Evolutionary conservation across 2,797 vertebrate genomes (phyloP).

Genomic region (Sarcoramphus papa): DNA sequence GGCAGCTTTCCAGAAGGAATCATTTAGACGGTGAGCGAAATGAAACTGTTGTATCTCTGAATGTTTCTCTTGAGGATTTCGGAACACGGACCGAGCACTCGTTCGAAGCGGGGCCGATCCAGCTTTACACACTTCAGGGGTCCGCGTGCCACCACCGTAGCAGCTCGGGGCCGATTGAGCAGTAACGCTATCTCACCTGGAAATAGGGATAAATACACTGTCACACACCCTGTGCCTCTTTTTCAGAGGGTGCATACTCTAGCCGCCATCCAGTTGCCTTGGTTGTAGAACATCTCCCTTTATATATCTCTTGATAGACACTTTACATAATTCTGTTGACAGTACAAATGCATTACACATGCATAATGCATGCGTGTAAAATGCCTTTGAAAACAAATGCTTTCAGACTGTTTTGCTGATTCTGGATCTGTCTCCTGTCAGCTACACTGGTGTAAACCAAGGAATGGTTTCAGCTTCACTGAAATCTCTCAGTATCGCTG

Average conservation of each 20-base stretch:
- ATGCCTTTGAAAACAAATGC: constrained; percentile 41
- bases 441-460: not conserved
- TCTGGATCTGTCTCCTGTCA: constrained; percentile 33
- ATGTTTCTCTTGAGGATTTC: constrained; percentile 98
- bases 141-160: constrained; percentile 91
- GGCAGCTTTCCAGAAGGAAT: constrained; percentile 51
- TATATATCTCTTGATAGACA: not conserved
- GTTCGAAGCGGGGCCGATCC: constrained; percentile 93
- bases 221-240: not conserved
- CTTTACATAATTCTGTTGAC: constrained; percentile 45
- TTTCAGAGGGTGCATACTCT: not conserved
- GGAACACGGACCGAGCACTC: constrained; percentile 92
- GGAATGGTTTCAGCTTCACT: not conserved
- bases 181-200: constrained; percentile 91
- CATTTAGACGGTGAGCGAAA: constrained; percentile 91
- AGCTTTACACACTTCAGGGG: constrained; percentile 94
- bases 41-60: constrained; percentile 98
- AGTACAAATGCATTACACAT: constrained; percentile 28
- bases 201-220: not conserved
- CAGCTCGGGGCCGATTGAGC: constrained; percentile 89
- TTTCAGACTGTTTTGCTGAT: constrained; percentile 38
- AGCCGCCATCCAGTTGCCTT: not conserved
- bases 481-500: not conserved
- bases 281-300: not conserved
- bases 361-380: constrained; percentile 59